Base-by-base conservation (phyloP, 2,797 vertebrate species). In the Linurgus olivaceus region DNA sequence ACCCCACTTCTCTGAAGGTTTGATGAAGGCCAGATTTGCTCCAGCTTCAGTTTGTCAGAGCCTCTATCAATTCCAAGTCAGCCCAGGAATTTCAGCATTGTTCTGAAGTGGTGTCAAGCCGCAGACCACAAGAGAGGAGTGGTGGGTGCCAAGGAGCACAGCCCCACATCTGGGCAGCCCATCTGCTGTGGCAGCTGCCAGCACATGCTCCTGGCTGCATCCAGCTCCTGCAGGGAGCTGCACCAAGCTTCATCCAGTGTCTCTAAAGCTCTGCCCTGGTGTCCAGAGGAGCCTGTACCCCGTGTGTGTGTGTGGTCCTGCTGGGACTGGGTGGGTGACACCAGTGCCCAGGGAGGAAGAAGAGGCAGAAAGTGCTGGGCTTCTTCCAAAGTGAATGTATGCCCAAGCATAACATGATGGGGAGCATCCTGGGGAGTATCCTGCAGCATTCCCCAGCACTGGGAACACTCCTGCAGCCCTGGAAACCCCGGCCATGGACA, bases 401-500 rank as follows among this genome's bases (percentile, higher is more conserved):
- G 6, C n/a, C 55, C 3, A 7, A 61, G 40, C 47, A 35, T 28
- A 28, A 24, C 14, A 11, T 0, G 6, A 1, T 2, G 31, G 25
- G 24, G 8, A 70, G 44, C 65, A 19, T 9, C 7, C 38, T 35
- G 38, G 24, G 25, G 65, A 59, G 23, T 9, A 13, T 17, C 44
- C 66, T 18, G 33, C 14, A 35, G 45, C n/a, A 16, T 31, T 50
- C 54, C 77, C 14, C 14, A 42, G 45, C n/a, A 7, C 54, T 1
- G 0, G 10, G 28, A 67, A 13, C 2, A 1, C 31, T 10, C 42
- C 77, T 78, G 23, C 11, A 31, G 48, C 45, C 16, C 57, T 2
- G 0, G 6, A 11, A 66, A 16, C 3, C 1, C 33, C 3, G 9
- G 48, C 47, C 66, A 35, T 0, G 2, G 73, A 18, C 13, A 15